phyloP scores from a whole-genome alignment of 2,113 vertebrate species.

The Pteropus alecto region DNA sequence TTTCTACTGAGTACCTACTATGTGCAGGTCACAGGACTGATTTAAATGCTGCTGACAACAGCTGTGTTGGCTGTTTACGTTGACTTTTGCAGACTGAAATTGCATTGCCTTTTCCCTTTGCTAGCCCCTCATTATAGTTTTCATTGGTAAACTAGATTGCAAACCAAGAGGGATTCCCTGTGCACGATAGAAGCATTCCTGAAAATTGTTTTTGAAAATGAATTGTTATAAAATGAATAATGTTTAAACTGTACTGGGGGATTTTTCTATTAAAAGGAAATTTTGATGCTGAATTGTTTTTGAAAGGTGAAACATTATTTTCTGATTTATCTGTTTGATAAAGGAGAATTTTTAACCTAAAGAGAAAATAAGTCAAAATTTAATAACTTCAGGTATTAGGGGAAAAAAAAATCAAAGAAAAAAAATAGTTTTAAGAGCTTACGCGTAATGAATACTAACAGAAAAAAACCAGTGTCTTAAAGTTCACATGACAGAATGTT shows the following conservation, averaged over 20 bases:
- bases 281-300: conserved; percentile 17
- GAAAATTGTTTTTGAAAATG: conserved; percentile 29
- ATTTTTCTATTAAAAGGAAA: conserved; percentile 23
- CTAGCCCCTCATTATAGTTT: background rate
- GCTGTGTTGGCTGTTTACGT: background rate
- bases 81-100: background rate
- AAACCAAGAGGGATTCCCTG: background rate
- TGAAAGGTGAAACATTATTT: conserved; percentile 31
- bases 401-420: background rate
- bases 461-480: background rate
- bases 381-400: conserved; percentile 42
- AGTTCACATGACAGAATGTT: background rate
- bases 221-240: conserved; percentile 5
- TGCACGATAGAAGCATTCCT: background rate
- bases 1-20: background rate
- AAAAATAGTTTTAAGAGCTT: background rate
- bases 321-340: conserved; percentile 43
- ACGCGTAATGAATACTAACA: background rate
- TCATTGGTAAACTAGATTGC: background rate
- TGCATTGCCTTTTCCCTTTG: background rate
- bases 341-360: conserved; percentile 46
- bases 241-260: background rate
- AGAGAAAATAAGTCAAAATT: conserved; percentile 33
- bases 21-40: background rate
- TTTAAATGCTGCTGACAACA: background rate